Conservation (phyloP, 2,113 vertebrate genomes). For the Vimba vimba region DNA sequence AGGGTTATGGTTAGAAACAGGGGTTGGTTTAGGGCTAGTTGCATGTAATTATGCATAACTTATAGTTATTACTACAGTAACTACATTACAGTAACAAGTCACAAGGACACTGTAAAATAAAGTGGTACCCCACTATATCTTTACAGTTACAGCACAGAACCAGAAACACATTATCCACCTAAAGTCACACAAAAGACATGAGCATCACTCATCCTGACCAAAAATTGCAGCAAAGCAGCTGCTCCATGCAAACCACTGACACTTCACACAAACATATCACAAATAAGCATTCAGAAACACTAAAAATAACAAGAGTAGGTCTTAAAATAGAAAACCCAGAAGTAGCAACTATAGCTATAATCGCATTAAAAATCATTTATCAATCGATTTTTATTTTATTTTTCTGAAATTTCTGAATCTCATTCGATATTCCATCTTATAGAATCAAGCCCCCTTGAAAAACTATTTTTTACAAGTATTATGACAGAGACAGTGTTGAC, state of each 20-base stretch:
- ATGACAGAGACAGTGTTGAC: not conserved
- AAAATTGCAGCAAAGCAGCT: conserved; percentile 8
- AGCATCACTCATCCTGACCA: not conserved
- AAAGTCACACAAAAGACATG: conserved; percentile 52
- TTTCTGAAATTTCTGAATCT: not conserved
- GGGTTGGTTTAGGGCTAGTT: too few species aligned
- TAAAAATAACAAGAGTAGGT: not conserved
- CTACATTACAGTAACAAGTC: too few species aligned
- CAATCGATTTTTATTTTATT: too few species aligned
- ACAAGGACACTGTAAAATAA: too few species aligned
- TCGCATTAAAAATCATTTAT: not conserved
- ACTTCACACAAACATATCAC: conserved; percentile 46
- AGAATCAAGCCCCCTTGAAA: not conserved
- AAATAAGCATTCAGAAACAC: not conserved
- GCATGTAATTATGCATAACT: too few species aligned
- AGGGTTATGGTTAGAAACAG: too few species aligned
- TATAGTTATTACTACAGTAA: too few species aligned
- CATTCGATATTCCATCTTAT: not conserved
- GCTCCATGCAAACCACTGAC: not conserved
- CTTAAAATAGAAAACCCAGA: not conserved
- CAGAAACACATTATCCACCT: conserved; percentile 31
- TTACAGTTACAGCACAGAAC: not conserved
- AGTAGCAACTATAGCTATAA: not conserved
- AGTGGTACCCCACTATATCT: not conserved
- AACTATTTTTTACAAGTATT: not conserved